Evolutionary conservation across 2,888 invertebrate species (phyloP).

Genomic region (Watsonalla binaria): DNA sequence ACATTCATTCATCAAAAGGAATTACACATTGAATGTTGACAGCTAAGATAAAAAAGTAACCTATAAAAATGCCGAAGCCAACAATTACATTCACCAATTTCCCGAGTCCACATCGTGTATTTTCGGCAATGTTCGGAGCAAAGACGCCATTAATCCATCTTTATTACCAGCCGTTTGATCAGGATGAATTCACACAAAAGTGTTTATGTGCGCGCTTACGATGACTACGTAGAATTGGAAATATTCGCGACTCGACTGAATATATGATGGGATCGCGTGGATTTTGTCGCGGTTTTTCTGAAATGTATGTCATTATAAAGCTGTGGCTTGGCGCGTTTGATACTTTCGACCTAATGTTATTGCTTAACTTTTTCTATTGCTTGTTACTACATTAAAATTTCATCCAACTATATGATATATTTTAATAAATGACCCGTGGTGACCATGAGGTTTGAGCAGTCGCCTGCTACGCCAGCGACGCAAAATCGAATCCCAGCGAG

Average conservation of each 20-base stretch:
- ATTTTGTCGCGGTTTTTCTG: conserved; percentile 9
- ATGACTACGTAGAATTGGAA: conserved; percentile 46
- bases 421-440: too few relatives aligned
- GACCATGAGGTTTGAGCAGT: too few relatives aligned
- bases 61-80: too few relatives aligned
- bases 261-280: conserved; percentile 10
- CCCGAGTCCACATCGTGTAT: conserved; percentile 3
- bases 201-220: conserved; percentile 46
- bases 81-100: background rate
- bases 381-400: too few relatives aligned
- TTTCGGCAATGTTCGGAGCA: conserved; percentile 4
- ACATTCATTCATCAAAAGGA: too few relatives aligned
- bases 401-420: too few relatives aligned
- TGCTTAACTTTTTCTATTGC: too few relatives aligned
- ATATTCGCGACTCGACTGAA: conserved; percentile 12
- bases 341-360: too few relatives aligned
- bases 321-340: too few relatives aligned
- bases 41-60: background rate
- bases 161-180: conserved; percentile 66
- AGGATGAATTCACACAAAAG: conserved; percentile 58
- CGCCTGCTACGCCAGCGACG: too few relatives aligned
- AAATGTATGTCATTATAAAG: background rate
- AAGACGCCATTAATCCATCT: conserved; percentile 62
- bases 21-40: too few relatives aligned
- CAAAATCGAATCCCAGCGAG: too few relatives aligned